phyloP scores from a whole-genome alignment of 2,113 vertebrate genomes.

The Grus americana region DNA sequence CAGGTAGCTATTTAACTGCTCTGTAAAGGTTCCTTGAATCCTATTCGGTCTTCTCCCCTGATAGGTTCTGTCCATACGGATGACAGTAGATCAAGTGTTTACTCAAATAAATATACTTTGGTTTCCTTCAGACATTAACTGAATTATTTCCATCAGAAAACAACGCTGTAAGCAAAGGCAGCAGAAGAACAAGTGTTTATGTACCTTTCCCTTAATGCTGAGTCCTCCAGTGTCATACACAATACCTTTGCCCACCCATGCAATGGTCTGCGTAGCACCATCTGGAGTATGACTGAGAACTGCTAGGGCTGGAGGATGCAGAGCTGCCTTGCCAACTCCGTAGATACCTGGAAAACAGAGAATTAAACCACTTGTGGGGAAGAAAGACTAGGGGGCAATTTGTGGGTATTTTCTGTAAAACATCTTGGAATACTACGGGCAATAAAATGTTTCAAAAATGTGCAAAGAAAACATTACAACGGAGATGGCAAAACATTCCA shows the following conservation, averaged over 20 bases:
- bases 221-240: conserved; percentile 98
- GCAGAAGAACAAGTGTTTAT: not conserved
- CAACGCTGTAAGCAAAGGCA: not conserved
- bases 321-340: conserved; percentile 93
- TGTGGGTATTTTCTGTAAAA: not conserved
- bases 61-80: not conserved
- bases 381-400: not conserved
- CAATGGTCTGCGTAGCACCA: conserved; percentile 95
- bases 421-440: not conserved
- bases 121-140: not conserved
- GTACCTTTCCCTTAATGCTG: conserved; percentile 98
- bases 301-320: conserved; percentile 89
- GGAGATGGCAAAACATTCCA: not conserved
- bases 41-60: not conserved
- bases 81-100: not conserved
- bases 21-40: not conserved
- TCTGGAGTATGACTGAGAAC: conserved; percentile 92
- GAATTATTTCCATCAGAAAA: not conserved
- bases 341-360: conserved; percentile 85
- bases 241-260: conserved; percentile 98
- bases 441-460: not conserved
- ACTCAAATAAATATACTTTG: not conserved
- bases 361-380: not conserved
- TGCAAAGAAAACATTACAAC: not conserved
- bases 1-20: not conserved